These are phyloP conservation scores for Sebastes diaconus DNA, from an alignment of 2,797 vertebrate genomes.

Conservation along the genomic window DNA sequence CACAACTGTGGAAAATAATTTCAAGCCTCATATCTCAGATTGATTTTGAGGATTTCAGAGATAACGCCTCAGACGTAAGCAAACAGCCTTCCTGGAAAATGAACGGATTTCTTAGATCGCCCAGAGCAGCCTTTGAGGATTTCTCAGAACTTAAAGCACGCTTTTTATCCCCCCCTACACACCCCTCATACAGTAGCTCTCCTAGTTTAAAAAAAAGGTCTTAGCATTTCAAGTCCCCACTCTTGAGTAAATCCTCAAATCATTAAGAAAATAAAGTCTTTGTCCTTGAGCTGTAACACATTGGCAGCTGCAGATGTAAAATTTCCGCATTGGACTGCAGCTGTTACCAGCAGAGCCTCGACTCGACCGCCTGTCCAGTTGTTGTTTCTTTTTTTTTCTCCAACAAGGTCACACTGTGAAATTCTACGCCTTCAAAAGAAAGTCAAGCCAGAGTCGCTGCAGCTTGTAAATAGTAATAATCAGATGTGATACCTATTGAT, in stretches of 20 bases:
- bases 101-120: constrained; percentile 33
- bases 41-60: constrained; percentile 59
- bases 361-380: neutral
- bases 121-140: constrained; percentile 21
- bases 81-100: constrained; percentile 50
- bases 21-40: constrained; percentile 53
- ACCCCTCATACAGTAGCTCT: neutral
- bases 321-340: constrained; percentile 13
- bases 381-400: neutral
- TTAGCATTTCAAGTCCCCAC: neutral
- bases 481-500: constrained; percentile 29
- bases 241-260: constrained; percentile 10
- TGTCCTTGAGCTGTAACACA: constrained; percentile 16
- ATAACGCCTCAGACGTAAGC: constrained; percentile 41
- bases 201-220: constrained; percentile 4
- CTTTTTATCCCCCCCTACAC: neutral
- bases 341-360: constrained; percentile 3
- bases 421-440: neutral
- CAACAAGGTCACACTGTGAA: constrained; percentile 3
- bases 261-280: constrained; percentile 21
- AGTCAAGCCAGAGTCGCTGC: neutral
- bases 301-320: constrained; percentile 28
- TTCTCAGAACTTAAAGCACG: constrained; percentile 17
- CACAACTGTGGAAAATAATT: constrained; percentile 39
- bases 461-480: constrained; percentile 30